phyloP scores from a whole-genome alignment of 2,888 invertebrate species.

The Amiota communis region DNA sequence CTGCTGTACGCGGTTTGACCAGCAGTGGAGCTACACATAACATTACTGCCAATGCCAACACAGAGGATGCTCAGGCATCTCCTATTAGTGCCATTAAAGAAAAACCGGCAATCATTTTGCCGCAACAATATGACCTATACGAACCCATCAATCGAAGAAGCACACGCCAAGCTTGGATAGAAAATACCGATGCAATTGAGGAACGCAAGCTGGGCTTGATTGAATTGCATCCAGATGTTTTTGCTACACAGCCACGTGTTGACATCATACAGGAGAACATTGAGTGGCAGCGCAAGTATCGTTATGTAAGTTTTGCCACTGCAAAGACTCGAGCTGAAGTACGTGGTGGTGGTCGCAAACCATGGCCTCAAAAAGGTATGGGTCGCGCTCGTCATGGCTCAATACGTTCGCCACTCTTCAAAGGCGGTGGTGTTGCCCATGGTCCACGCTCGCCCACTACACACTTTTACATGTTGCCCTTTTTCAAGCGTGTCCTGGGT shows the following conservation, averaged over 20 bases:
- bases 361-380: slow-evolving; percentile 96
- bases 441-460: slow-evolving; percentile 94
- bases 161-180: slow-evolving; percentile 87
- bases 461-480: slow-evolving; percentile 95
- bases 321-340: slow-evolving; percentile 88
- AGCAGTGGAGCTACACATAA: slow-evolving; percentile 16
- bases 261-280: slow-evolving; percentile 91
- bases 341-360: slow-evolving; percentile 91
- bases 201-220: slow-evolving; percentile 88
- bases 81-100: neutral
- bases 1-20: slow-evolving; percentile 50
- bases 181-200: slow-evolving; percentile 83
- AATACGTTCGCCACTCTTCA: slow-evolving; percentile 89
- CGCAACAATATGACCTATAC: slow-evolving; percentile 54
- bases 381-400: slow-evolving; percentile 95
- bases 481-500: slow-evolving; percentile 83
- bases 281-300: slow-evolving; percentile 88
- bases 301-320: slow-evolving; percentile 86
- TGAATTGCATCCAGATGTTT: slow-evolving; percentile 91
- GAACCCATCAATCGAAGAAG: slow-evolving; percentile 55
- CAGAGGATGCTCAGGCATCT: slow-evolving; percentile 17
- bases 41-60: slow-evolving; percentile 24
- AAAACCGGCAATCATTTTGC: slow-evolving; percentile 56
- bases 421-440: slow-evolving; percentile 87
- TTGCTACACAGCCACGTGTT: slow-evolving; percentile 86